Evolutionary conservation across 2,797 vertebrate genomes (phyloP).

Genomic region (Myotis planiceps): DNA sequence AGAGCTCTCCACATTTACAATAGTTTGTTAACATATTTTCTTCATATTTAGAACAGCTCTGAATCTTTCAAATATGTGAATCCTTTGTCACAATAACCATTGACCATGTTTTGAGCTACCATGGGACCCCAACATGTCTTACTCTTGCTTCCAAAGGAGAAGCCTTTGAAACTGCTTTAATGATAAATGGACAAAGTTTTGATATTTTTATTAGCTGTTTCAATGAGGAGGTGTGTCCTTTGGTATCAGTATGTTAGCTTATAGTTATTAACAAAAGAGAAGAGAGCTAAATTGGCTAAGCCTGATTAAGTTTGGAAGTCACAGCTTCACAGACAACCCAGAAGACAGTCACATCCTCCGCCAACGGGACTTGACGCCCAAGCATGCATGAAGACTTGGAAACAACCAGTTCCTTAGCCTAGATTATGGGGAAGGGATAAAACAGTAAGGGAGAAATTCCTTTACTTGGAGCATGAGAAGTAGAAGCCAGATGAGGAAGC

Average conservation of each 20-base stretch:
- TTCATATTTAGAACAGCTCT: constrained; percentile 46
- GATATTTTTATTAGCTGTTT: neutral
- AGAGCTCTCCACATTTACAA: constrained; percentile 56
- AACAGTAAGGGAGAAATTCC: neutral
- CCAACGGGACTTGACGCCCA: neutral
- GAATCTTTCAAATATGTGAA: neutral
- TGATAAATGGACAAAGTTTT: neutral
- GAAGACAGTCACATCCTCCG: neutral
- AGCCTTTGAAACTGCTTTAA: neutral
- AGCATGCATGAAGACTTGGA: neutral
- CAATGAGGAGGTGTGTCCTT: neutral
- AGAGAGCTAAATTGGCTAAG: neutral
- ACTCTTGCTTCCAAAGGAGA: constrained; percentile 23
- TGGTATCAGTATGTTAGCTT: neutral
- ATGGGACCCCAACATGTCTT: neutral
- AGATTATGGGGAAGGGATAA: neutral
- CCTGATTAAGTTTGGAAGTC: neutral
- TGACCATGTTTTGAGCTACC: constrained; percentile 16
- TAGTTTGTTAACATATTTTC: constrained; percentile 54
- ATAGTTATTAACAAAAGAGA: neutral
- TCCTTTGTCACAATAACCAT: constrained; percentile 19
- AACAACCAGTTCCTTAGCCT: neutral
- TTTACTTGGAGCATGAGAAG: neutral
- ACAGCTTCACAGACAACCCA: neutral
- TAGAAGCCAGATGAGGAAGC: neutral